phyloP scores from a whole-genome alignment of 2,797 vertebrate genomes.

The Paedocypris micromegethes region DNA sequence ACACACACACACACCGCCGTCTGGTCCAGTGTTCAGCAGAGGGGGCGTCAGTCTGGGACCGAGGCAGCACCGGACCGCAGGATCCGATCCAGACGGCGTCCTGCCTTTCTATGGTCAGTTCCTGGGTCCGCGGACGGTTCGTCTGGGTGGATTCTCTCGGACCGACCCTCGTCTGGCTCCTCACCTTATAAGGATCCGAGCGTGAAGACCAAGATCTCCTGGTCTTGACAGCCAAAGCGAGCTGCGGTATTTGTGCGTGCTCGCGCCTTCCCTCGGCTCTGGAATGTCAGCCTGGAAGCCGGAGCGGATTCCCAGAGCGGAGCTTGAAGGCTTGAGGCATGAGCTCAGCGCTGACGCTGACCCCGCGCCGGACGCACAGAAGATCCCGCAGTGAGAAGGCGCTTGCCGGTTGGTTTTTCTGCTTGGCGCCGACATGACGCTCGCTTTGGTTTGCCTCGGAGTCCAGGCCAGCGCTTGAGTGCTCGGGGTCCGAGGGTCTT shows the following conservation, averaged over 20 bases:
- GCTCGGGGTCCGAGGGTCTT: too few relatives aligned
- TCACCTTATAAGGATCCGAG: constrained; percentile 26
- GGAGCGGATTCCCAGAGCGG: constrained; percentile 21
- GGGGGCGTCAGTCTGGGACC: constrained; percentile 31
- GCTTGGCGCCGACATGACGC: not conserved
- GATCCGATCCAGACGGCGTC: not conserved
- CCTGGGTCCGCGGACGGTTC: not conserved
- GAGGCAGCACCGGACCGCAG: constrained; percentile 25
- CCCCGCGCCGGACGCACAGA: not conserved
- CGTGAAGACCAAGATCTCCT: not conserved
- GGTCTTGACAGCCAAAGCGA: constrained; percentile 19
- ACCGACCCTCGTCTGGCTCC: not conserved
- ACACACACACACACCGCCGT: constrained; percentile 29
- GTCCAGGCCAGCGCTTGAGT: not conserved
- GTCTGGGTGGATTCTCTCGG: constrained; percentile 1
- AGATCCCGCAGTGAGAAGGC: constrained; percentile 9
- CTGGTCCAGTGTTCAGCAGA: constrained; percentile 41
- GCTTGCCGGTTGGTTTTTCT: too few relatives aligned
- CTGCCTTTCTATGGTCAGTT: not conserved
- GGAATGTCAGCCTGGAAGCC: constrained; percentile 39
- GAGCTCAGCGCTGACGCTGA: not conserved
- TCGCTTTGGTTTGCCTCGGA: not conserved
- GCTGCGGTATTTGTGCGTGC: constrained; percentile 19
- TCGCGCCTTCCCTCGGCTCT: constrained; percentile 27
- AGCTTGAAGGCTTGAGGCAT: not conserved